phyloP scores from a whole-genome alignment of 1,140 invertebrate species.

The Trichonephila clavata region DNA sequence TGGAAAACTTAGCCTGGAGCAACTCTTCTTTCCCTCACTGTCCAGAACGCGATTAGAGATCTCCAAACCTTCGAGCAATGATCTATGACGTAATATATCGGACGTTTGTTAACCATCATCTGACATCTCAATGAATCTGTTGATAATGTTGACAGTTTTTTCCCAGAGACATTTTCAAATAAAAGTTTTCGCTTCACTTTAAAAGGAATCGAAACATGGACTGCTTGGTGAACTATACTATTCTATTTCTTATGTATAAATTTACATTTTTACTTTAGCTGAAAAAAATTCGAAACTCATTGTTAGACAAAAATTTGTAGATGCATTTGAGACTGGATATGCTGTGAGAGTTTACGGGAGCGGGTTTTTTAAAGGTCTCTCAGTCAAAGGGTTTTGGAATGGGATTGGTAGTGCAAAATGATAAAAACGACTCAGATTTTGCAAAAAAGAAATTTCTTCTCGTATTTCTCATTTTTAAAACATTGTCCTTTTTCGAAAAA shows the following conservation, averaged over 20 bases:
- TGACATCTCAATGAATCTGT: conserved; percentile 43
- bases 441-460: too few relatives aligned
- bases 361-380: too few relatives aligned
- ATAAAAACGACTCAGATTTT: too few relatives aligned
- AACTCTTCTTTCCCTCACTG: neutral
- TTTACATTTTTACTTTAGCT: neutral
- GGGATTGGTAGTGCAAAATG: too few relatives aligned
- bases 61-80: conserved; percentile 5
- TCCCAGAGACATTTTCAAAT: neutral
- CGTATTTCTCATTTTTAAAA: too few relatives aligned
- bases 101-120: conserved; percentile 56
- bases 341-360: too few relatives aligned
- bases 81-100: neutral
- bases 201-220: neutral
- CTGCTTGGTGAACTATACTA: neutral
- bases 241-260: neutral
- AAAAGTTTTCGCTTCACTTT: neutral
- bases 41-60: conserved; percentile 2
- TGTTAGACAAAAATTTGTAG: too few relatives aligned
- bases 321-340: too few relatives aligned
- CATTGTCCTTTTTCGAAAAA: too few relatives aligned
- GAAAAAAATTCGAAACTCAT: neutral
- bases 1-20: neutral
- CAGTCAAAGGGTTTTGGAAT: too few relatives aligned
- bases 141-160: conserved; percentile 66